phyloP scores from a whole-genome alignment of 1,140 invertebrate genomes.

The Archivesica marissinica region DNA sequence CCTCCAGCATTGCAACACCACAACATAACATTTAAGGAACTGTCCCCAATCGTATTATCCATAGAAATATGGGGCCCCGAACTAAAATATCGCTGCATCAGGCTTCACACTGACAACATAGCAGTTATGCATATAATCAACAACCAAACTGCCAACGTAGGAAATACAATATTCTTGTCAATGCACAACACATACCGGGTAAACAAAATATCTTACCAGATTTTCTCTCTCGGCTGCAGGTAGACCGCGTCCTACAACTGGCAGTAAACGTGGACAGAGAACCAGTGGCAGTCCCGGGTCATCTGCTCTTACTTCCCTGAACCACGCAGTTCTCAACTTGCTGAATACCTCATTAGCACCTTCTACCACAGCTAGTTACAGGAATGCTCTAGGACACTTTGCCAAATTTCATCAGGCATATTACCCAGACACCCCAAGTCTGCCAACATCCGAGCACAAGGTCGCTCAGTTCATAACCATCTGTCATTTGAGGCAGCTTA shows the following conservation, averaged over 20 bases:
- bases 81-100: constrained; percentile 33
- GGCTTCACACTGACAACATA: constrained; percentile 57
- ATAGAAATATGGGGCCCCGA: constrained; percentile 48
- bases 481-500: no score
- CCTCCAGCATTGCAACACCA: background rate
- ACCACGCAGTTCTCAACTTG: background rate
- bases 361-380: no score
- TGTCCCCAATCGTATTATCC: constrained; percentile 53
- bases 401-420: no score
- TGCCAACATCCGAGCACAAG: no score
- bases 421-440: no score
- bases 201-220: constrained; percentile 52
- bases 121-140: constrained; percentile 61
- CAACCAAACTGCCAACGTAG: constrained; percentile 53
- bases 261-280: constrained; percentile 4
- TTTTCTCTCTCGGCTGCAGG: constrained; percentile 55
- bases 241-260: background rate
- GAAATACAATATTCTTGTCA: constrained; percentile 49
- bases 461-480: no score
- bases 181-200: constrained; percentile 50
- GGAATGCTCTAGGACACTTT: no score
- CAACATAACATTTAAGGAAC: constrained; percentile 42
- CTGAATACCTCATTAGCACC: constrained; percentile 21
- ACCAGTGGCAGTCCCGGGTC: background rate
- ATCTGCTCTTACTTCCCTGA: background rate